These are phyloP conservation scores for Cyclura pinguis DNA, from an alignment of 2,797 vertebrate species.

Conservation along the genomic window DNA sequence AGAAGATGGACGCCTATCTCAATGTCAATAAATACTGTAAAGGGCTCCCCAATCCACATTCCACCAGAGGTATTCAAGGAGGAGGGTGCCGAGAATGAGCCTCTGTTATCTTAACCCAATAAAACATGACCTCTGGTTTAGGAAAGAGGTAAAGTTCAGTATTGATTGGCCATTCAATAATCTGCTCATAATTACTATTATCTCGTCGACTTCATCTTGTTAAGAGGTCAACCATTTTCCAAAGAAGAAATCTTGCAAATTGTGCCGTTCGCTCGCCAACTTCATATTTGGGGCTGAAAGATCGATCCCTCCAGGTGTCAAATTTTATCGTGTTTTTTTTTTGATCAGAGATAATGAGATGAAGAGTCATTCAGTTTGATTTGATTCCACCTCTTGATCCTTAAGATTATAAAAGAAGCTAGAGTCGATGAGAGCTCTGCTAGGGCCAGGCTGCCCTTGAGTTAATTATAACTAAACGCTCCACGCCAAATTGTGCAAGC, in stretches of 20 bases:
- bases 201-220: conserved; percentile 60
- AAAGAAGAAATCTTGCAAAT: conserved; percentile 63
- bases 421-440: not conserved
- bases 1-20: conserved; percentile 19
- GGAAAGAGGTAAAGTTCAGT: conserved; percentile 68
- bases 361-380: conserved; percentile 32
- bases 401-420: not conserved
- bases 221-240: conserved; percentile 67
- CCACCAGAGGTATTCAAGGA: rapidly evolving
- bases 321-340: conserved; percentile 6
- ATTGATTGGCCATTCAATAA: conserved; percentile 48
- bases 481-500: not conserved
- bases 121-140: conserved; percentile 63
- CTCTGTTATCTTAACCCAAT: conserved; percentile 47
- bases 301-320: conserved; percentile 49
- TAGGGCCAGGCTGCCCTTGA: not conserved
- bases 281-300: conserved; percentile 65
- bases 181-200: conserved; percentile 70
- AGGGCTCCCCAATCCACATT: not conserved
- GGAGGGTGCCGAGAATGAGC: not conserved
- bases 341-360: not conserved
- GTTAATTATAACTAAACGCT: conserved; percentile 5
- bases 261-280: conserved; percentile 34
- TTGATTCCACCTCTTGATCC: conserved; percentile 16
- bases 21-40: not conserved